These are phyloP conservation scores for Propithecus perrieri DNA, from an alignment of 2,797 vertebrate genomes.

Conservation along the genomic window DNA sequence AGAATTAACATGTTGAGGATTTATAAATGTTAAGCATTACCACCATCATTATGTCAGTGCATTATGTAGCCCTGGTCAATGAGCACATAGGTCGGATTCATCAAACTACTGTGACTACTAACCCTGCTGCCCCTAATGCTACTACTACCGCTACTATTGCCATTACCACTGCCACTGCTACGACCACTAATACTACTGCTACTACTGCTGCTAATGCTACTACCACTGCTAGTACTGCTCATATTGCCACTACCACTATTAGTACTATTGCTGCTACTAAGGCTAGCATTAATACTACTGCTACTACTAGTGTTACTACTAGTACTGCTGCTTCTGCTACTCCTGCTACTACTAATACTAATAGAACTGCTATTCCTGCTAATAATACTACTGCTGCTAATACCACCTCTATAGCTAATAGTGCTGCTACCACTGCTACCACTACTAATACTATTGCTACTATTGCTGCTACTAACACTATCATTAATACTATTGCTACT, in stretches of 20 bases:
- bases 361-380: not conserved
- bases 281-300: too few species aligned
- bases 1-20: not conserved
- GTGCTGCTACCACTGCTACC: too few species aligned
- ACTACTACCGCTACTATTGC: fast-evolving
- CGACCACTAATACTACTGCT: not conserved
- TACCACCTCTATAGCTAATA: not conserved
- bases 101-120: too few species aligned
- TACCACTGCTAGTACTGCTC: too few species aligned
- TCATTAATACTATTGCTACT: not conserved
- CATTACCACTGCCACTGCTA: too few species aligned
- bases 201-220: too few species aligned
- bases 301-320: fast-evolving
- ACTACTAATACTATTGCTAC: fast-evolving
- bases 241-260: fast-evolving
- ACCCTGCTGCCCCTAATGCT: not conserved
- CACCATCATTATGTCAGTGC: not conserved
- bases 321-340: not conserved
- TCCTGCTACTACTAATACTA: not conserved
- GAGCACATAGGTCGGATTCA: too few species aligned
- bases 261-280: not conserved
- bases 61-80: too few species aligned
- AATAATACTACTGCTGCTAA: not conserved
- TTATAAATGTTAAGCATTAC: not conserved
- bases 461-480: not conserved